Conservation (phyloP, 2,113 vertebrate species). For the Takifugu flavidus region DNA sequence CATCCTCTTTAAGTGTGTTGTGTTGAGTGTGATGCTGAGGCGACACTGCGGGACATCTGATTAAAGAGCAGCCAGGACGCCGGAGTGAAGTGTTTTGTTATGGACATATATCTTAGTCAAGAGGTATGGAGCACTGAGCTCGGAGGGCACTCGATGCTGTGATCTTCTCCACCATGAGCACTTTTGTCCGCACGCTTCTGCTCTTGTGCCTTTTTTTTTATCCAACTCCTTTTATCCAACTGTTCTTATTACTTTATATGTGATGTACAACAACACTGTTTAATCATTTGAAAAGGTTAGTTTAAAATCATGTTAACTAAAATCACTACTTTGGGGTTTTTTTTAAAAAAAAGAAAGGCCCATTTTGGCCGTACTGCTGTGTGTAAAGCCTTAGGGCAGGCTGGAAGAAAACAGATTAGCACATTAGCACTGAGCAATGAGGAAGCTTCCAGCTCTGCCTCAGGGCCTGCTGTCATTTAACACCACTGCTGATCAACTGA, state of each 20-base stretch:
- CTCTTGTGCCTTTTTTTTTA: too few relatives aligned
- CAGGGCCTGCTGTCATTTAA: conserved; percentile 23
- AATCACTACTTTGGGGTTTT: too few relatives aligned
- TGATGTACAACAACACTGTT: too few relatives aligned
- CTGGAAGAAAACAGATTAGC: conserved; percentile 40
- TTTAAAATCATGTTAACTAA: too few relatives aligned
- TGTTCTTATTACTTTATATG: too few relatives aligned
- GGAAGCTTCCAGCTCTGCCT: conserved; percentile 30
- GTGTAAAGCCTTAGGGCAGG: conserved; percentile 23
- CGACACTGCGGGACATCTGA: conserved; percentile 25
- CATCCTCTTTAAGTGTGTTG: conserved; percentile 31
- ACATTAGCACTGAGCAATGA: conserved; percentile 31
- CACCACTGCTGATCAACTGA: conserved; percentile 19
- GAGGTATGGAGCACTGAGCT: conserved; percentile 21
- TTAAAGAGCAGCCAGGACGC: conserved; percentile 30
- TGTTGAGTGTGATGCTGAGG: background rate
- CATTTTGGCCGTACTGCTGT: conserved; percentile 3
- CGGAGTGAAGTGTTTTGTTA: conserved; percentile 50
- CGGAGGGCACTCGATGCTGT: background rate
- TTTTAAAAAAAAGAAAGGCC: background rate
- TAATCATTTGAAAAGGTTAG: too few relatives aligned
- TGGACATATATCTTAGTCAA: conserved; percentile 52
- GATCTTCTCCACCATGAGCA: background rate
- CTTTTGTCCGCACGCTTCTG: too few relatives aligned
- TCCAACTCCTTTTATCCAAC: background rate